These are phyloP conservation scores for Schizotus pectinicornis DNA, from an alignment of 2,888 invertebrate genomes.

Conservation along the genomic window DNA sequence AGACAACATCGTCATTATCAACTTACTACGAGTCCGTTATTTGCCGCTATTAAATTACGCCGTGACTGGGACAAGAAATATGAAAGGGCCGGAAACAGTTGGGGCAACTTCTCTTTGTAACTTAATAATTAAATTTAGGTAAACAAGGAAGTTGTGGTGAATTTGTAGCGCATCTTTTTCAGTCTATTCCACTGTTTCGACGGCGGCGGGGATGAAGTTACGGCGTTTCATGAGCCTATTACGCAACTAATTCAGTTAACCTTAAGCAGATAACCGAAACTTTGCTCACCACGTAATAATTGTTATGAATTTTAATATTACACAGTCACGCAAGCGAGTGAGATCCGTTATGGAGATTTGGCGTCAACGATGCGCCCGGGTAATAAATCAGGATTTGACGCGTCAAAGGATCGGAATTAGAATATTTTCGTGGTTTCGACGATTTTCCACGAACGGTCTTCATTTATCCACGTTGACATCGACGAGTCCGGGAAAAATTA, in stretches of 20 bases:
- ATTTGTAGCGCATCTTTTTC: conserved; percentile 8
- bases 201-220: background rate
- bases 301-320: no score
- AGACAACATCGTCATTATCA: no score
- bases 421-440: no score
- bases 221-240: background rate
- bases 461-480: no score
- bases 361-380: no score
- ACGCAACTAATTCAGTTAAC: background rate
- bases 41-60: conserved; percentile 4
- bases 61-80: conserved; percentile 3
- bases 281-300: no score
- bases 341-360: no score
- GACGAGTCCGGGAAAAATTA: conserved; percentile 11
- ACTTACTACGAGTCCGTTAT: background rate
- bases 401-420: no score
- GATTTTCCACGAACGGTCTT: no score
- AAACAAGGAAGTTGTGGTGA: conserved; percentile 10
- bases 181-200: background rate
- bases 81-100: background rate
- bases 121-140: conserved; percentile 22
- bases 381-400: no score
- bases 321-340: no score
- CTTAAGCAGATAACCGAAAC: background rate
- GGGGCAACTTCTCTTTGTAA: conserved; percentile 14